Conservation (phyloP, 2,888 invertebrate genomes). For the Cecidostiba fungosa region DNA sequence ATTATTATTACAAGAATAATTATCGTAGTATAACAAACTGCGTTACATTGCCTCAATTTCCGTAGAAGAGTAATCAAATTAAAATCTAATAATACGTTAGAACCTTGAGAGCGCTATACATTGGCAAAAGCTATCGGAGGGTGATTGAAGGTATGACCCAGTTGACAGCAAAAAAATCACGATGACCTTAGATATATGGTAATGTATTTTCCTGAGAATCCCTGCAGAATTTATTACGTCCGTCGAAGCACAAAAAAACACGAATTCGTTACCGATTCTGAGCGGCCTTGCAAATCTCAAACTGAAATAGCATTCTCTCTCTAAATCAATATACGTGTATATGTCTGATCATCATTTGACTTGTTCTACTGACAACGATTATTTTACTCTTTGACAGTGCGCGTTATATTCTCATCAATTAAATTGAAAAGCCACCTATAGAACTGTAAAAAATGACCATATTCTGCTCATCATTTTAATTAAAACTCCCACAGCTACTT, state of each 20-base stretch:
- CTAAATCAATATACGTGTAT: background rate
- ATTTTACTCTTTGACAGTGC: background rate
- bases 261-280: background rate
- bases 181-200: background rate
- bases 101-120: background rate
- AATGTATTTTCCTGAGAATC: background rate
- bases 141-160: background rate
- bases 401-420: background rate
- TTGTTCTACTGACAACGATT: background rate
- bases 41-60: background rate
- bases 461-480: background rate
- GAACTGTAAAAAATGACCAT: background rate
- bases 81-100: background rate
- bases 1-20: too few species aligned
- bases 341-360: background rate
- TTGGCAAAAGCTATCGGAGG: background rate
- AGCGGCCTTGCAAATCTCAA: background rate
- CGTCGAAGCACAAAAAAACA: background rate
- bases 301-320: background rate
- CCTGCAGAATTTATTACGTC: background rate
- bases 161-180: background rate
- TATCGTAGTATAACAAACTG: too few species aligned
- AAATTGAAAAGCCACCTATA: background rate
- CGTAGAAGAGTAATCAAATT: background rate
- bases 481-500: background rate